Evolutionary conservation across 1,140 invertebrate species (phyloP).

Genomic region (Antheraea pernyi): DNA sequence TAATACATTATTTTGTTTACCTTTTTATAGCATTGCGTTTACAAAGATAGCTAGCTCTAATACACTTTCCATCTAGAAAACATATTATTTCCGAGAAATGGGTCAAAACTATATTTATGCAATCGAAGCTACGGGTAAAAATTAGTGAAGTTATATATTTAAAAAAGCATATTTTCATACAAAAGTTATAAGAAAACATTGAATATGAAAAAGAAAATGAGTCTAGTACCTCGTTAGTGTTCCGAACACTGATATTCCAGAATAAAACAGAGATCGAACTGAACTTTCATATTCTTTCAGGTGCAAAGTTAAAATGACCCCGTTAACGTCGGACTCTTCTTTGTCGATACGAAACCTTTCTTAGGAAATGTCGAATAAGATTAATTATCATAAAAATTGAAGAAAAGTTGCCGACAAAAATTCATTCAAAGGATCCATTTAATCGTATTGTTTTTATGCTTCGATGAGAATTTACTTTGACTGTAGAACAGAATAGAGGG

Average conservation of each 20-base stretch:
- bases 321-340: slow-evolving; percentile 39
- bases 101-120: too few species aligned
- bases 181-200: not conserved
- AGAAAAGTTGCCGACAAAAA: slow-evolving; percentile 20
- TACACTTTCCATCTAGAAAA: too few species aligned
- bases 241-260: slow-evolving; percentile 43
- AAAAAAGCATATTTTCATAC: not conserved
- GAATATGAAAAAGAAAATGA: not conserved
- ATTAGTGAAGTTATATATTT: not conserved
- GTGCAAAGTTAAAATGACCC: slow-evolving; percentile 48
- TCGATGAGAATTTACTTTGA: slow-evolving; percentile 3
- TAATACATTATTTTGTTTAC: too few species aligned
- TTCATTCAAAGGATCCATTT: not conserved
- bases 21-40: too few species aligned
- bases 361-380: slow-evolving; percentile 50
- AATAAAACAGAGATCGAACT: slow-evolving; percentile 41
- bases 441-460: slow-evolving; percentile 1
- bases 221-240: slow-evolving; percentile 18
- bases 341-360: slow-evolving; percentile 43
- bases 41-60: too few species aligned
- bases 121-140: too few species aligned
- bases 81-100: too few species aligned
- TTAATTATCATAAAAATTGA: slow-evolving; percentile 53
- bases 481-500: not conserved
- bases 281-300: slow-evolving; percentile 31